Percentiles rank a stretch among this genome's conserved stretches.
phyloP scores from a whole-genome alignment of 2,888 invertebrate species.

The Strigamia crassipes region DNA sequence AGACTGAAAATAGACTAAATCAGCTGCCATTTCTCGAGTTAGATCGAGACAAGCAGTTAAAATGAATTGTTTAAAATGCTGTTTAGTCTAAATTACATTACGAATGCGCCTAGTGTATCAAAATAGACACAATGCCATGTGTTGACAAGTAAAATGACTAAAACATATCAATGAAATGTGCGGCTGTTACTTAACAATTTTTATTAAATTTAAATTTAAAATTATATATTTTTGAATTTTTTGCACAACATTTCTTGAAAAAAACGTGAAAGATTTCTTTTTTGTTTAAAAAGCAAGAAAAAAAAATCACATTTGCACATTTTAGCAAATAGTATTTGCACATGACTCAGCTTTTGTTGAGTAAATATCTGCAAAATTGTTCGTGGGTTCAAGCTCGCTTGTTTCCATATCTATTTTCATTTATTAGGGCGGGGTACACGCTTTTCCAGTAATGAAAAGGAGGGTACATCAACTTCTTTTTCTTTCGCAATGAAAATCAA shows the following conservation, averaged over 20 bases:
- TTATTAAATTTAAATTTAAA: too few relatives aligned
- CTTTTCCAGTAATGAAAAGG: conserved; percentile 28
- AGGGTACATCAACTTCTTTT: neutral
- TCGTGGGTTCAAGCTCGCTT: neutral
- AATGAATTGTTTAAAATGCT: too few relatives aligned
- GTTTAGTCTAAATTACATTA: too few relatives aligned
- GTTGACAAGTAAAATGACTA: too few relatives aligned
- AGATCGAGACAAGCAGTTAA: too few relatives aligned
- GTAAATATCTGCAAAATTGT: conserved; percentile 6
- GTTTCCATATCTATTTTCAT: conserved; percentile 16
- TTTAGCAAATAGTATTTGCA: neutral
- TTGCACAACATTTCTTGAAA: neutral
- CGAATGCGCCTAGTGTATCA: too few relatives aligned
- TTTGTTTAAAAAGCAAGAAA: neutral
- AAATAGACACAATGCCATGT: too few relatives aligned
- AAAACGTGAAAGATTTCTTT: neutral
- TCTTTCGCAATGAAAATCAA: conserved; percentile 24
- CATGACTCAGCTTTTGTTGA: conserved; percentile 8
- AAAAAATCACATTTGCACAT: neutral
- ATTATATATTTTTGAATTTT: neutral
- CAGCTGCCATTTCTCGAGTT: too few relatives aligned
- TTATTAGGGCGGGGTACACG: conserved; percentile 13
- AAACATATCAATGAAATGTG: too few relatives aligned
- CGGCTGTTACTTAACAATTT: too few relatives aligned
- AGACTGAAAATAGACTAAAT: too few relatives aligned